Evolutionary conservation across 2,888 invertebrate genomes (phyloP), one percentile per base, ranked within the genome.

Genomic region (Baccha elongata): DNA sequence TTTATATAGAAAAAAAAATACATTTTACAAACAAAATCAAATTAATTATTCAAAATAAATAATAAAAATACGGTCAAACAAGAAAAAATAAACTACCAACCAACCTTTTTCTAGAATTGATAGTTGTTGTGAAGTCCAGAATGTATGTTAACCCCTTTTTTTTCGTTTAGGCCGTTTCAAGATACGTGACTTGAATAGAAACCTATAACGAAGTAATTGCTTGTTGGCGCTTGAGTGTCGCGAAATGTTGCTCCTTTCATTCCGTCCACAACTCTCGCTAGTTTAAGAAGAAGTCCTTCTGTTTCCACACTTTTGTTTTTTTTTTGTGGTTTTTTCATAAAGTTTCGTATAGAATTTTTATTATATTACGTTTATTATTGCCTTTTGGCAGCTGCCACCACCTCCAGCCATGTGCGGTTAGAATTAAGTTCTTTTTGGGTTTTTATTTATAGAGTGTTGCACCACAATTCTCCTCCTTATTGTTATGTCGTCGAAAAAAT

Each of bases 141-240:
- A 74, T 1, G 15, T 15, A 15, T 55, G 23, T 21, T 13, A 55
- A 65, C 62, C 79, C 42, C 46, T 52, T 75, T 64, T 68, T 21
- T n/a, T 15, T 23, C 48, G 35, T 65, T 64, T 75, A 52, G n/a
- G n/a, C n/a, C n/a, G n/a, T n/a, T n/a, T n/a, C n/a, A n/a, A n/a
- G n/a, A n/a, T 46, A 81, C 76, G 76, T 81, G 81, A 76, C 76
- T 72, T 71, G 76, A 71, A 60, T 7, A 32, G 44, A 17, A n/a
- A 71, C 75, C 32, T 17, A 13, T 7, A 8, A 46, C 42, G 19
- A 44, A 62, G 58, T 37, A 44, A 29, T 55, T 52, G 13, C 5
- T 37, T 11, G 13, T 15, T 8, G 55, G 50, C 15, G 60, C 42
- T 60, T 46, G 67, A 60, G 60, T 73, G 52, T 53, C 72, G 78